These are phyloP conservation scores for Stenoptilia bipunctidactyla DNA, from an alignment of 2,888 invertebrate species.

Conservation along the genomic window DNA sequence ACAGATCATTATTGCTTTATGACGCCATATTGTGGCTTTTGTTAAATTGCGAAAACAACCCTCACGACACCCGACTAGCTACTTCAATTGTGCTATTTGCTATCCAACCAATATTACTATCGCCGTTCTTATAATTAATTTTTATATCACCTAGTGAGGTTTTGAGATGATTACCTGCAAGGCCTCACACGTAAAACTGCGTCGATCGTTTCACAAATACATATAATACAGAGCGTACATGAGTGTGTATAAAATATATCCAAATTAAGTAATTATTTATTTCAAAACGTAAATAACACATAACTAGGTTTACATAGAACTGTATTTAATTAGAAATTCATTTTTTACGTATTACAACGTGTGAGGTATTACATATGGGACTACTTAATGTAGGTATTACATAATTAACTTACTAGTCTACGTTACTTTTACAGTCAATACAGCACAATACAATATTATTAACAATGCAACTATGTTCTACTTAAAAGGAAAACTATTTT, in stretches of 20 bases:
- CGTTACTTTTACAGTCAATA: constrained; percentile 39
- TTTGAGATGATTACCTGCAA: constrained; percentile 58
- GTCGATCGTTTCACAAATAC: constrained; percentile 1
- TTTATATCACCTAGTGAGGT: constrained; percentile 66
- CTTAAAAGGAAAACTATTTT: constrained; percentile 41
- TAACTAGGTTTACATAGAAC: background rate
- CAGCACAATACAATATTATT: constrained; percentile 27
- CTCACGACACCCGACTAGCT: constrained; percentile 33
- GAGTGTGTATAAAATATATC: background rate
- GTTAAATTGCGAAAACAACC: constrained; percentile 16
- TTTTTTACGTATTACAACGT: constrained; percentile 24
- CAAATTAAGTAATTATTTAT: background rate
- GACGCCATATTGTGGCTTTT: background rate
- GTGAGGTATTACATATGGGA: constrained; percentile 47
- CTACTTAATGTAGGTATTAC: constrained; percentile 58
- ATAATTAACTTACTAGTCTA: constrained; percentile 24
- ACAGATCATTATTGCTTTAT: constrained; percentile 30
- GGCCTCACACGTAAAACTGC: constrained; percentile 43
- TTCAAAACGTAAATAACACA: constrained; percentile 1
- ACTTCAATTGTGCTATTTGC: constrained; percentile 57
- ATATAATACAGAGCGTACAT: background rate
- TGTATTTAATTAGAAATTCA: no score
- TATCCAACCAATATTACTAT: constrained; percentile 33
- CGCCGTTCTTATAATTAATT: constrained; percentile 25
- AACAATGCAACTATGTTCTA: constrained; percentile 59